A percentile compares a stretch with the other conserved stretches of the same genome.
Evolutionary conservation across 2,797 vertebrate species (phyloP).

Genomic region (Oreortyx pictus): DNA sequence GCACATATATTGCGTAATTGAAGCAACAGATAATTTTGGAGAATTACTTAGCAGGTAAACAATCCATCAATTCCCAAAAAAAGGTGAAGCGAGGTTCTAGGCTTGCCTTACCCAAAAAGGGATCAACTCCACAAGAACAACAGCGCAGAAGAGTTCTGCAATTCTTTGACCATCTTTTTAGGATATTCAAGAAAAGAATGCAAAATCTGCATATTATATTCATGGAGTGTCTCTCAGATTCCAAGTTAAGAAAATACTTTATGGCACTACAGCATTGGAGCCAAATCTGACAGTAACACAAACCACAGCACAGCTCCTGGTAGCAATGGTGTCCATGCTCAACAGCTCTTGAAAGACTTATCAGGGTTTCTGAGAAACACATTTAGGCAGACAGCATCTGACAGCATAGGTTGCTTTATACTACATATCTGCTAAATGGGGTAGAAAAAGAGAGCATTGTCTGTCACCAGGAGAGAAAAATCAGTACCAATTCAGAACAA

Average conservation of each 20-base stretch:
- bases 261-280: fast-evolving
- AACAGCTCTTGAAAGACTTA: neutral
- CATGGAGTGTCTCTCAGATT: fast-evolving
- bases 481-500: neutral
- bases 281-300: neutral
- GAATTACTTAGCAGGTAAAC: neutral
- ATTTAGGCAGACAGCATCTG: neutral
- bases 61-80: neutral
- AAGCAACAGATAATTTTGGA: neutral
- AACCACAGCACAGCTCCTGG: neutral
- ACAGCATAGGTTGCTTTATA: neutral
- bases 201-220: fast-evolving
- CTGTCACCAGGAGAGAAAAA: constrained; percentile 1
- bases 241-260: neutral
- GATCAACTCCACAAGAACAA: neutral
- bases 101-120: neutral
- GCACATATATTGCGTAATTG: fast-evolving
- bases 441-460: neutral
- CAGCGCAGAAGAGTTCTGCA: neutral
- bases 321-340: neutral
- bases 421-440: neutral
- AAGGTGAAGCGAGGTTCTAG: neutral
- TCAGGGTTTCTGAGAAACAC: neutral
- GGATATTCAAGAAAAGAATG: fast-evolving
- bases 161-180: neutral